Evolutionary conservation across 1,140 invertebrate genomes (phyloP), one percentile per base, ranked within the genome.

Genomic region (Caenorhabditis remanei): DNA sequence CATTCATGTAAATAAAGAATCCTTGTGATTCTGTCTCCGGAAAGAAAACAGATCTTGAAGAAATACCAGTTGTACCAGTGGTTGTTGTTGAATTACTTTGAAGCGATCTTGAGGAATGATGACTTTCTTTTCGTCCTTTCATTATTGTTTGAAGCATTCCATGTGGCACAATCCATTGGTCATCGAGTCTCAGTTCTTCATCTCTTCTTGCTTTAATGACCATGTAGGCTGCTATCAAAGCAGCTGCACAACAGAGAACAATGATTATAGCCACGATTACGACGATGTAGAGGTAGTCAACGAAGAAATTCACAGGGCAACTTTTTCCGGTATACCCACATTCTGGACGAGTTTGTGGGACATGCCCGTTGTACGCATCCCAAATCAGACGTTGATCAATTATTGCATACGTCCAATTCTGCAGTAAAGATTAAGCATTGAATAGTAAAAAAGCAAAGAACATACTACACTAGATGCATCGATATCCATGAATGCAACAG

Each of bases 21-120:
- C 55, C 87, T 50, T 91, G 90, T 24, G 83, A 85, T 13, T 91
- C 91, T 14, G 91, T 91, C 53, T 91, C 90, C 56, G 43, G 43
- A 16, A 87, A 79, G 14, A 50, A 79, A 11, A 50, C 71, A 53
- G 71, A 79, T 50, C 21, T 50, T 0, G 43, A 50, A 3, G 71
- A 79, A 24, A 50, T 50, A 8, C 71, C 71, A 71, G 83, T 87
- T 65, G 55, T 67, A 53, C 55, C 71, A 85, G 63, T 87, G 67
- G 41, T 67, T 48, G 61, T 58, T 43, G 53, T 58, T 1, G 53
- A 61, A 7, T 58, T 48, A 43, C 82, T 56, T 61, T 56, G 53
- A 50, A 87, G 86, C 53, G 83, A 48, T 63, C 86, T 63, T 40
- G 75, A 83, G n/a, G 58, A 58, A 40, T 43, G 79, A 53, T 87